Evolutionary conservation across 2,113 vertebrate genomes (phyloP).

Genomic region (Ascaphus truei): DNA sequence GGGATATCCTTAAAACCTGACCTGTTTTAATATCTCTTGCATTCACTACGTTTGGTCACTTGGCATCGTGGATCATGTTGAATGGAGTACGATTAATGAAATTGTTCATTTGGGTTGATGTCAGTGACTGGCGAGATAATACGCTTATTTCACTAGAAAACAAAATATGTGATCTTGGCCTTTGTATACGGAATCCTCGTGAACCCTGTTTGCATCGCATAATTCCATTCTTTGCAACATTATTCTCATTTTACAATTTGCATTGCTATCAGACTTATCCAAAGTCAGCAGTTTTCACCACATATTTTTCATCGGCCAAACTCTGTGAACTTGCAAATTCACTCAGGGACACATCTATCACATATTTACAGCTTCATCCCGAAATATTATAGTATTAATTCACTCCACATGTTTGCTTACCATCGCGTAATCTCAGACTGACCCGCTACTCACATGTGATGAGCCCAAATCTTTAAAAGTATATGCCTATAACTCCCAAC

Average conservation of each 20-base stretch:
- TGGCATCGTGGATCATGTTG: slow-evolving; percentile 46
- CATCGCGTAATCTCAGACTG: slow-evolving; percentile 1
- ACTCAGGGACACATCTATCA: slow-evolving; percentile 3
- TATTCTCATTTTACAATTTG: neutral
- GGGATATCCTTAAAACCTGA: too few species aligned
- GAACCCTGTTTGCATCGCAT: too few species aligned
- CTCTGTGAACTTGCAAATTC: slow-evolving; percentile 16
- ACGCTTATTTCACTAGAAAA: too few species aligned
- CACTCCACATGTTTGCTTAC: slow-evolving; percentile 8
- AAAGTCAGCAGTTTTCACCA: neutral
- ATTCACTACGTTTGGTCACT: slow-evolving; percentile 44
- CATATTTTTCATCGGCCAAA: neutral
- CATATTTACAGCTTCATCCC: neutral
- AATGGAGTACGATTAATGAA: too few species aligned
- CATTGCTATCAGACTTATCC: neutral
- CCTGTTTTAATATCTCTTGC: slow-evolving; percentile 38
- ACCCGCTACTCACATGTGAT: neutral
- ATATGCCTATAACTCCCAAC: too few species aligned
- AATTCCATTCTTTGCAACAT: too few species aligned
- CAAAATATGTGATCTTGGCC: too few species aligned
- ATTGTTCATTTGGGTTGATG: too few species aligned
- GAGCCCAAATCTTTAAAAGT: slow-evolving; percentile 2
- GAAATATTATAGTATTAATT: slow-evolving; percentile 6
- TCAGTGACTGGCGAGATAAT: too few species aligned
- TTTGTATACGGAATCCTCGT: too few species aligned